Evolutionary conservation across 2,797 vertebrate species (phyloP).

Genomic region (Hephaestus fuliginosus): DNA sequence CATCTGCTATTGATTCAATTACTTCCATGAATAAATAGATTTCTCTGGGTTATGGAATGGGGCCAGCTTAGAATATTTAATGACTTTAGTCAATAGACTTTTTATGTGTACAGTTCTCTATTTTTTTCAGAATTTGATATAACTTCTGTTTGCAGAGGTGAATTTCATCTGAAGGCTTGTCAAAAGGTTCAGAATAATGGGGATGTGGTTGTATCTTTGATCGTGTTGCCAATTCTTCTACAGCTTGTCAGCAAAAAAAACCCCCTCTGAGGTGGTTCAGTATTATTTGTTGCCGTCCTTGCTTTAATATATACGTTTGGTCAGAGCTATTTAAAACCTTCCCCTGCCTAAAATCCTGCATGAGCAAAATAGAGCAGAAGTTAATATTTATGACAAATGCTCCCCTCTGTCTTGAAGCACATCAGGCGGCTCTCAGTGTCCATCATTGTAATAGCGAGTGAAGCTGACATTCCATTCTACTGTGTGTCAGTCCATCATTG

Average conservation of each 20-base stretch:
- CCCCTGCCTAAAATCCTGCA: constrained; percentile 3
- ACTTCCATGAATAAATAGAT: constrained; percentile 67
- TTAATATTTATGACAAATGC: constrained; percentile 48
- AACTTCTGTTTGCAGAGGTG: constrained; percentile 24
- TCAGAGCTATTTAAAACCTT: constrained; percentile 31
- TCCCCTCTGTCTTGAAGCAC: constrained; percentile 52
- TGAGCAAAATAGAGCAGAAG: constrained; percentile 11
- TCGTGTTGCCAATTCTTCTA: constrained; percentile 13
- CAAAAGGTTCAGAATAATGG: constrained; percentile 24
- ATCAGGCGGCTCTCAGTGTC: constrained; percentile 40
- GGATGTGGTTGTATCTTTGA: constrained; percentile 28
- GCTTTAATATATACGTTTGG: constrained; percentile 2
- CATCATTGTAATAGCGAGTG: constrained; percentile 38
- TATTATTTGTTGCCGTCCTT: not conserved
- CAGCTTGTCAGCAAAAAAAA: constrained; percentile 18
- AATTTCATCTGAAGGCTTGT: constrained; percentile 31
- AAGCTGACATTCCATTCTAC: constrained; percentile 50
- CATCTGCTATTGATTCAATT: constrained; percentile 70
- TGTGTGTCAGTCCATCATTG: constrained; percentile 58
- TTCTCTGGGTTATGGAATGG: constrained; percentile 49
- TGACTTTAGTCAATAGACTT: constrained; percentile 34
- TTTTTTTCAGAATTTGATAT: not conserved
- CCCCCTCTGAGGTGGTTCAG: not conserved
- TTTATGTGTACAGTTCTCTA: constrained; percentile 18
- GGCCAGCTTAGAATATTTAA: constrained; percentile 37